phyloP scores from a whole-genome alignment of 1,140 invertebrate species.

The Nasonia vitripennis region DNA sequence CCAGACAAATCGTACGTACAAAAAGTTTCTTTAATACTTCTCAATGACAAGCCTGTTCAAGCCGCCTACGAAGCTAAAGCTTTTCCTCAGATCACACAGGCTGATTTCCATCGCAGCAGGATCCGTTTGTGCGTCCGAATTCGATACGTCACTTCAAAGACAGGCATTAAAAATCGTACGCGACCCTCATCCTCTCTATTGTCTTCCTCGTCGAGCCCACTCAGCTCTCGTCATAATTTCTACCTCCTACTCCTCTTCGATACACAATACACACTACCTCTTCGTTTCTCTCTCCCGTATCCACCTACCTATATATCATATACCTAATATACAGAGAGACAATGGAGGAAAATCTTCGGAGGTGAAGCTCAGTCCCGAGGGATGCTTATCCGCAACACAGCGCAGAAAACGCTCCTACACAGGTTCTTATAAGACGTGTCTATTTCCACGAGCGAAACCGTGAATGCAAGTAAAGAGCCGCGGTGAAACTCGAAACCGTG shows the following conservation, averaged over 20 bases:
- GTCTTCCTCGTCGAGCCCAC: neutral
- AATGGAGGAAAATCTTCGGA: neutral
- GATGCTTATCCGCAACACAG: constrained; percentile 39
- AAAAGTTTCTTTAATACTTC: neutral
- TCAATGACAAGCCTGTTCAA: neutral
- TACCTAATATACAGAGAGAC: neutral
- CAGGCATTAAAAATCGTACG: neutral
- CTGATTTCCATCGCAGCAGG: neutral
- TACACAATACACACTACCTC: too few relatives aligned
- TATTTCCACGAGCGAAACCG: constrained; percentile 44
- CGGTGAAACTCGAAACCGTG: constrained; percentile 44
- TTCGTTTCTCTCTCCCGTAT: too few relatives aligned
- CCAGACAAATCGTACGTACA: too few relatives aligned
- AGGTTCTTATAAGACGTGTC: neutral
- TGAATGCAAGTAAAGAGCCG: constrained; percentile 16
- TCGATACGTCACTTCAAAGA: neutral
- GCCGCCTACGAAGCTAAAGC: neutral
- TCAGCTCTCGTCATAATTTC: constrained; percentile 35
- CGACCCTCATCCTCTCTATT: constrained; percentile 5
- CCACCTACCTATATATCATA: too few relatives aligned
- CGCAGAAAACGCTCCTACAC: constrained; percentile 36
- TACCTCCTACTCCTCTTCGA: neutral
- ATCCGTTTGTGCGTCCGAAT: neutral
- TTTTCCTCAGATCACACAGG: neutral
- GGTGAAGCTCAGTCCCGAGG: neutral